Base-by-base conservation (phyloP, 2,888 invertebrate genomes). In the Carpatolechia fugitivella region DNA sequence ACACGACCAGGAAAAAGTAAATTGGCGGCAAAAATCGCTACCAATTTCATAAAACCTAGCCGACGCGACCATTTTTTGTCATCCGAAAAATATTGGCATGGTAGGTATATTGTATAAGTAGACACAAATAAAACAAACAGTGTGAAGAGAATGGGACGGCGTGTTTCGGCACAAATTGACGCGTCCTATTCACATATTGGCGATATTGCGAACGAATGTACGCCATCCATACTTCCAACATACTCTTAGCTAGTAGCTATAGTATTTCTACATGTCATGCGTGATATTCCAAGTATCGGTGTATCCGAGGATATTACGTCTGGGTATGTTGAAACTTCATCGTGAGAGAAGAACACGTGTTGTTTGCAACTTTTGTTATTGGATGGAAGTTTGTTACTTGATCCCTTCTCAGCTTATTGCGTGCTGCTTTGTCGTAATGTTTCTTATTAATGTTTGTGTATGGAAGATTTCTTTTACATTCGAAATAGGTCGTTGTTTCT, bases 131-230 rank as follows among this genome's bases (percentile, higher is more conserved):
- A 64, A 58, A 60, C 58, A 65, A 63, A 64, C 60, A 66, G 55
- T 56, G 62, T 54, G 57, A 58, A 63, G 60, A 49, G 57, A 56
- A 57, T 57, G 50, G 52, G 52, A 30, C 62, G 66, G 65, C 68
- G 69, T 72, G 72, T 72, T 71, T 70, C 68, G 64, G 69, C 63
- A 72, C 74, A 82, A 82, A 82, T 82, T 82, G 82, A 72, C 77
- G 77, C 72, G 76, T 76, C 71, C 76, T 66, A 72, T 73, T 77
- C 77, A 63, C 74, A 80, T 81, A 79, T 82, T 77, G 80, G 74
- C 57, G 62, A 65, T 70, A 66, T 65, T 62, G 64, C 74, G 60
- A 71, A 65, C 65, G 65, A 65, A 69, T 68, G 68, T 65, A 65
- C 63, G 64, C 59, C 40, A 57, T 60, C 59, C 66, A 64, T 65